These are phyloP conservation scores for Amblyteles armatorius DNA, from an alignment of 2,888 invertebrate species.

Conservation along the genomic window DNA sequence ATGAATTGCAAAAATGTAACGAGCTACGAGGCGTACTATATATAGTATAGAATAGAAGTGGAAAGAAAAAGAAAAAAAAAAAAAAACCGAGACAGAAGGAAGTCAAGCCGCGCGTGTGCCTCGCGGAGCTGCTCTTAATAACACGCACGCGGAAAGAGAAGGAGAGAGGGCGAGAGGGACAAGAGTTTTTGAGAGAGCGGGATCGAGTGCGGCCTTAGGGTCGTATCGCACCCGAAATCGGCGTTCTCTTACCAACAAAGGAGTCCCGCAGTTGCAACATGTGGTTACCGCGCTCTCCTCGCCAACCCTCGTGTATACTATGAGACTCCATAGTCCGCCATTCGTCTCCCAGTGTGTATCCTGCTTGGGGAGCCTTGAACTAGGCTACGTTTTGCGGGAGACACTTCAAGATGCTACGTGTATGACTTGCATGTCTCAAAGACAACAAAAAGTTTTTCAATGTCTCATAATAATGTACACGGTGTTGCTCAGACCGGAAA, in stretches of 20 bases:
- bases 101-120: constrained; percentile 61
- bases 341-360: constrained; percentile 45
- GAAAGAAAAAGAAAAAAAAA: constrained; percentile 3
- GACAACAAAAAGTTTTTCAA: background rate
- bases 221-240: constrained; percentile 64
- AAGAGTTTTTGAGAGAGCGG: constrained; percentile 41
- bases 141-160: constrained; percentile 52
- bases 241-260: constrained; percentile 67
- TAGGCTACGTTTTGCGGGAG: constrained; percentile 17
- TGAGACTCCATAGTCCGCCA: constrained; percentile 56
- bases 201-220: constrained; percentile 43
- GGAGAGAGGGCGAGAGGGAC: constrained; percentile 29
- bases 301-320: constrained; percentile 44
- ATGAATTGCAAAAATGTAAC: constrained; percentile 48
- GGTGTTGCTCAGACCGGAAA: background rate
- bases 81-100: constrained; percentile 43
- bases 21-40: constrained; percentile 22
- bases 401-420: background rate
- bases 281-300: constrained; percentile 77
- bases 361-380: background rate
- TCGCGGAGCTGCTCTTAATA: constrained; percentile 58
- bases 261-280: constrained; percentile 77
- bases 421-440: background rate
- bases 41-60: background rate
- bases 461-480: background rate